Evolutionary conservation across 2,113 vertebrate genomes (phyloP).

Genomic region (Monarcha castaneiventris): DNA sequence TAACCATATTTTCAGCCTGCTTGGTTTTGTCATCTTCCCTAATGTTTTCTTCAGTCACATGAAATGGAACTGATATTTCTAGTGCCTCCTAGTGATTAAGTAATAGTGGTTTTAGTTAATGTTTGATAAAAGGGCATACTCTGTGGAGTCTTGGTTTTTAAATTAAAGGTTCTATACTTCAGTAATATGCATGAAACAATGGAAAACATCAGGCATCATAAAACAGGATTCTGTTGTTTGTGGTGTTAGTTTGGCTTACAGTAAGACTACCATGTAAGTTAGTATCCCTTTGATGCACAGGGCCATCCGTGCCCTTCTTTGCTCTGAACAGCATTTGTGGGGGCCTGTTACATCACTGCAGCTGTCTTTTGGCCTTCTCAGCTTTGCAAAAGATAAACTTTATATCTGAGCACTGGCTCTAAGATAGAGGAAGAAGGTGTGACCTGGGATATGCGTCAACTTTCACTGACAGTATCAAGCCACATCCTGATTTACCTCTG

Average conservation of each 20-base stretch:
- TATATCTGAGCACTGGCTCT: neutral
- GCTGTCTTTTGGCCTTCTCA: neutral
- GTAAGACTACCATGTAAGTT: neutral
- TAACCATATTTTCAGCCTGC: neutral
- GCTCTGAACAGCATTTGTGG: neutral
- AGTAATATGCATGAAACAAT: neutral
- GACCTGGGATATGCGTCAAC: neutral
- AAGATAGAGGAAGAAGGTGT: neutral
- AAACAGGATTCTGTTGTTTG: neutral
- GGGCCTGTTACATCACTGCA: neutral
- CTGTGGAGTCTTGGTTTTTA: neutral
- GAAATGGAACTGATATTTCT: neutral
- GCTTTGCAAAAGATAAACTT: neutral
- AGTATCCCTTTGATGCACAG: neutral
- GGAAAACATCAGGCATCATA: neutral
- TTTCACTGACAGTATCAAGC: neutral
- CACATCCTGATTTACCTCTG: neutral
- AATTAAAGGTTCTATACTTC: neutral
- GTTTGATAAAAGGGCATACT: neutral
- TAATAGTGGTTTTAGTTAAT: neutral
- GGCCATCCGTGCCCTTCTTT: accelerated
- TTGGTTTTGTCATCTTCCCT: neutral
- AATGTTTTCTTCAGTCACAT: neutral
- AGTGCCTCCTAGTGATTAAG: neutral
- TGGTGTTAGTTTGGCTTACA: neutral